Percentiles rank a stretch among this genome's conserved stretches.
These are phyloP conservation scores for Fissipunctia ypsillon DNA, from an alignment of 2,888 invertebrate genomes.

Conservation along the genomic window DNA sequence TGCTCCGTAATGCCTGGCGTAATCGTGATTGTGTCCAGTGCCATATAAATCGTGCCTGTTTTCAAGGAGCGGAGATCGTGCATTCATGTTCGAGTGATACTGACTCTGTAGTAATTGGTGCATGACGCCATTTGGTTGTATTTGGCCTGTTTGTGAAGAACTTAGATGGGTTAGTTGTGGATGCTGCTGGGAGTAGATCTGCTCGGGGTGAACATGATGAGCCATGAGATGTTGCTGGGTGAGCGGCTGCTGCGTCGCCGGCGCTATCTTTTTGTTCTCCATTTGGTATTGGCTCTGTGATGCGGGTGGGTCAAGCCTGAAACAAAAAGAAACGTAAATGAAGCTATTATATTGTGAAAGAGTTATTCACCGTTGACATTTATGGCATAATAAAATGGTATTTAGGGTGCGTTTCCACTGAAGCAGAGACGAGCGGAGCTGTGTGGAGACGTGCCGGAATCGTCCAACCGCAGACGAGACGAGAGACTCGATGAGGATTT, in stretches of 20 bases:
- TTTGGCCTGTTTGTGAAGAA: slow-evolving; percentile 83
- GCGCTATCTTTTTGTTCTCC: slow-evolving; percentile 92
- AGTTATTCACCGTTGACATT: slow-evolving; percentile 48
- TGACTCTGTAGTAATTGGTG: slow-evolving; percentile 89
- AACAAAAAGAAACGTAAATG: slow-evolving; percentile 75
- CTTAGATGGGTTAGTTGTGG: slow-evolving; percentile 84
- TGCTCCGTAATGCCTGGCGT: slow-evolving; percentile 89
- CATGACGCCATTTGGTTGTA: slow-evolving; percentile 90
- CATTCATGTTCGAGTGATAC: slow-evolving; percentile 87
- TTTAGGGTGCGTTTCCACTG: too few species aligned
- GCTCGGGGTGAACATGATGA: slow-evolving; percentile 88
- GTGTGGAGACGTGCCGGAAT: too few species aligned
- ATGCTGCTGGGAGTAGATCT: slow-evolving; percentile 88
- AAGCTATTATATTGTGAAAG: slow-evolving; percentile 41
- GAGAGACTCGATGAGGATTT: too few species aligned
- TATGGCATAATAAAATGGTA: slow-evolving; percentile 54
- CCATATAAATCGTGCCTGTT: slow-evolving; percentile 91
- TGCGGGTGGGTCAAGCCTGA: slow-evolving; percentile 93
- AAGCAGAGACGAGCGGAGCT: too few species aligned
- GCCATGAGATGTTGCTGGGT: slow-evolving; percentile 87
- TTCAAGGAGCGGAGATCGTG: slow-evolving; percentile 88
- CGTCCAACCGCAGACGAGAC: too few species aligned
- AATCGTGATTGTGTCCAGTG: slow-evolving; percentile 89
- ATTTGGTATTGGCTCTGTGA: slow-evolving; percentile 91
- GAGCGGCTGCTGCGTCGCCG: slow-evolving; percentile 90